Percentiles rank a stretch among this genome's conserved stretches.
Conservation (phyloP, 1,140 invertebrate genomes). For the Drosophila lowei region DNA sequence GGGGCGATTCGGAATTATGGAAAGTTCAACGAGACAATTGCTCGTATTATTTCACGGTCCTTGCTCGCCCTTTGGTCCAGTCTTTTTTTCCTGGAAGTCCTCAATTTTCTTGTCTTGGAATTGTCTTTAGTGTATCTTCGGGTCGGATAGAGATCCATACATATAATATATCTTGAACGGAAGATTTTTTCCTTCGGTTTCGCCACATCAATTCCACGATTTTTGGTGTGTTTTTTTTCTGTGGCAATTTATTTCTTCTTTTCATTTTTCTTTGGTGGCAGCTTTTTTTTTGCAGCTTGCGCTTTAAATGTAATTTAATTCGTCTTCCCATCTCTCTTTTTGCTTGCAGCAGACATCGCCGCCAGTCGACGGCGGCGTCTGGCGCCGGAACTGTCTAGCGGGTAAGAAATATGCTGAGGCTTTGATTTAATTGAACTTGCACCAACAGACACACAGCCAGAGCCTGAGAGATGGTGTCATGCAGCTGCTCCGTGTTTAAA, state of each 20-base stretch:
- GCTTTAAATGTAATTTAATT: slow-evolving; percentile 82
- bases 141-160: slow-evolving; percentile 2
- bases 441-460: not conserved
- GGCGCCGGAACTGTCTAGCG: slow-evolving; percentile 78
- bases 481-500: slow-evolving; percentile 72
- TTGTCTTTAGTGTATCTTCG: slow-evolving; percentile 21
- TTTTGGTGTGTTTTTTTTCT: slow-evolving; percentile 26
- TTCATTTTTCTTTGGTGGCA: slow-evolving; percentile 20
- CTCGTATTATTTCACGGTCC: slow-evolving; percentile 23
- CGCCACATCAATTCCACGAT: slow-evolving; percentile 44
- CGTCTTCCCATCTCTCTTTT: slow-evolving; percentile 71
- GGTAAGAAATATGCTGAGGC: slow-evolving; percentile 77
- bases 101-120: not conserved
- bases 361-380: slow-evolving; percentile 76
- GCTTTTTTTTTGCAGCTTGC: slow-evolving; percentile 38
- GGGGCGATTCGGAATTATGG: slow-evolving; percentile 22
- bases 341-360: slow-evolving; percentile 51
- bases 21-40: slow-evolving; percentile 21
- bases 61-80: slow-evolving; percentile 4
- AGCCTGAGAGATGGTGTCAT: not conserved
- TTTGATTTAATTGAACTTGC: slow-evolving; percentile 78
- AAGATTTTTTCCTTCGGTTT: slow-evolving; percentile 17
- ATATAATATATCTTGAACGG: not conserved
- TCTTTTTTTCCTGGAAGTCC: too few species aligned
- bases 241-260: slow-evolving; percentile 38